Evolutionary conservation across 2,888 invertebrate species (phyloP).

Genomic region (Hymenopus coronatus): DNA sequence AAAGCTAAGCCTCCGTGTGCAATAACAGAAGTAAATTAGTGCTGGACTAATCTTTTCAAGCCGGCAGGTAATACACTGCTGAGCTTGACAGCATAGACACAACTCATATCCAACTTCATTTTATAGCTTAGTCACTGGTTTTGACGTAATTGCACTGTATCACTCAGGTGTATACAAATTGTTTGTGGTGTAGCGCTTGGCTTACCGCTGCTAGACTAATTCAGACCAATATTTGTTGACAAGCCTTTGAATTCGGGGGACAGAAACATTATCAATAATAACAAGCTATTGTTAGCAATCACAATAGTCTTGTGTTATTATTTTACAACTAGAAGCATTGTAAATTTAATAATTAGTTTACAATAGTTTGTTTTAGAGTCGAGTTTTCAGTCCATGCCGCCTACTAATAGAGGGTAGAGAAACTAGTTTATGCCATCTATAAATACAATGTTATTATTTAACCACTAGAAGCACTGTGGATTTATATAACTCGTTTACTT

Average conservation of each 20-base stretch:
- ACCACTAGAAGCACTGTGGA: too few species aligned
- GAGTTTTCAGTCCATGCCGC: too few species aligned
- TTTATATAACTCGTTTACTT: too few species aligned
- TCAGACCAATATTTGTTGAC: background rate
- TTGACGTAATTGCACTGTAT: background rate
- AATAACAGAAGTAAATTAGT: background rate
- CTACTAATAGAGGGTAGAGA: too few species aligned
- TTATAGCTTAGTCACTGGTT: background rate
- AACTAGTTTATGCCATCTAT: too few species aligned
- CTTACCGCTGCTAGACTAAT: background rate
- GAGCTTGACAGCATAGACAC: background rate
- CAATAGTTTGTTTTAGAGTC: too few species aligned
- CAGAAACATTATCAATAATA: background rate
- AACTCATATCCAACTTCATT: background rate
- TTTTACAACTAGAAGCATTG: too few species aligned
- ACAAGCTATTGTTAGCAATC: too few species aligned
- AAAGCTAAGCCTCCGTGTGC: background rate
- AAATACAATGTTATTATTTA: too few species aligned
- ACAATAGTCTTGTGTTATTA: too few species aligned
- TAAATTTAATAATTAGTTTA: too few species aligned
- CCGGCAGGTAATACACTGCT: background rate
- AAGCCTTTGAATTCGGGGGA: background rate
- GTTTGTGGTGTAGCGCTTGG: background rate
- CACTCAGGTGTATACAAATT: background rate
- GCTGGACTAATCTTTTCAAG: background rate